Percentiles rank a stretch among this genome's conserved stretches.
Evolutionary conservation across 2,888 invertebrate species (phyloP).

Genomic region (Seladonia tumulorum): DNA sequence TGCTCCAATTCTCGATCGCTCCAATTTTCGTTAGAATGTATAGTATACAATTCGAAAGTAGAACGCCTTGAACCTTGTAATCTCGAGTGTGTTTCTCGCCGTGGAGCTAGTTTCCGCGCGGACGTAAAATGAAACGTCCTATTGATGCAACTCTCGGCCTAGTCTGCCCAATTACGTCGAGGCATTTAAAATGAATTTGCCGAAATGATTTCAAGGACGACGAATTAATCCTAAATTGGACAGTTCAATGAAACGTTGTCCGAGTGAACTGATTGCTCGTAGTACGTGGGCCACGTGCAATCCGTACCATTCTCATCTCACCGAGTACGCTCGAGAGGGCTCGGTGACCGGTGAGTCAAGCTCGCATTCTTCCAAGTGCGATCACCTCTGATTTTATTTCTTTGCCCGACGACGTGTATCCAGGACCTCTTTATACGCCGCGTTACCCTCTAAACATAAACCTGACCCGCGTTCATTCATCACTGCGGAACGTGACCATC

Average conservation of each 20-base stretch:
- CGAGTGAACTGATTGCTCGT: slow-evolving; percentile 3
- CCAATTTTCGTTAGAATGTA: slow-evolving; percentile 39
- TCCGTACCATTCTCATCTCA: slow-evolving; percentile 18
- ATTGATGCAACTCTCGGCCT: slow-evolving; percentile 12
- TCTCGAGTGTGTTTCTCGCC: not conserved
- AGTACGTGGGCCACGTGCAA: slow-evolving; percentile 27
- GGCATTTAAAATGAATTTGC: not conserved
- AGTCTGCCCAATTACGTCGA: not conserved
- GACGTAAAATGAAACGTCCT: slow-evolving; percentile 33
- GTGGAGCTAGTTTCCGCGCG: slow-evolving; percentile 46
- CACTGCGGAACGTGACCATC: not conserved
- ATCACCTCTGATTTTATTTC: slow-evolving; percentile 62
- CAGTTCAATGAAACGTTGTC: not conserved
- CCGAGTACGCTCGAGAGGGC: slow-evolving; percentile 13
- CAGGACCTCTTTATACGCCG: slow-evolving; percentile 39
- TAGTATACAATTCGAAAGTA: slow-evolving; percentile 52
- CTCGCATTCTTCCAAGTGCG: slow-evolving; percentile 54
- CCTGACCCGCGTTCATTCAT: slow-evolving; percentile 39
- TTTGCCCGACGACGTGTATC: slow-evolving; percentile 24
- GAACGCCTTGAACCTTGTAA: slow-evolving; percentile 46
- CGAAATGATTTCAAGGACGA: not conserved
- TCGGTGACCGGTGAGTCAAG: slow-evolving; percentile 60
- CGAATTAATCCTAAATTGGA: not conserved
- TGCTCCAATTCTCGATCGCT: not conserved
- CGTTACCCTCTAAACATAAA: slow-evolving; percentile 31